Conservation (phyloP, 1,140 invertebrate genomes). For the Thereuonema tuberculata region DNA sequence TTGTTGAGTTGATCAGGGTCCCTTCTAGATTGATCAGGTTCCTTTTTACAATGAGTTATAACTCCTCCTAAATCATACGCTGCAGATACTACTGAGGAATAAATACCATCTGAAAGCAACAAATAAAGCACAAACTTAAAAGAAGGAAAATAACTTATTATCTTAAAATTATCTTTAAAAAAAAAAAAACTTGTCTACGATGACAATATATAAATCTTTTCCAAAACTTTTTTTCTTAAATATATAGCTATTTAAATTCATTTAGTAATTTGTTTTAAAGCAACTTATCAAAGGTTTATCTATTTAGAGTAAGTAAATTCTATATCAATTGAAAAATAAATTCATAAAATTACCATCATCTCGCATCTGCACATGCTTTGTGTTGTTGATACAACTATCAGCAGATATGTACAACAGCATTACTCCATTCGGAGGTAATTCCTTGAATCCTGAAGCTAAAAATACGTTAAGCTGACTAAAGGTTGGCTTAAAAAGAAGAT, state of each 20-base stretch:
- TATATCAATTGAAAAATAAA: too few species aligned
- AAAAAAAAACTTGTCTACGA: neutral
- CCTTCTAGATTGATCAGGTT: constrained; percentile 51
- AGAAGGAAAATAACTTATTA: neutral
- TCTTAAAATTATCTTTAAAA: too few species aligned
- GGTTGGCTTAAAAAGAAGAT: constrained; percentile 88
- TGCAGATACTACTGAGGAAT: constrained; percentile 35
- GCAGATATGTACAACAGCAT: constrained; percentile 86
- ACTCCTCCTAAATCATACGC: constrained; percentile 87
- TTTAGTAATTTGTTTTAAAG: too few species aligned
- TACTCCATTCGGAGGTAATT: constrained; percentile 78
- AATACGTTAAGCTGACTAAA: constrained; percentile 88
- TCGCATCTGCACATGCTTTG: constrained; percentile 49
- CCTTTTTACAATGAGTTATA: constrained; percentile 66
- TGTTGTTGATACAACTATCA: constrained; percentile 75
- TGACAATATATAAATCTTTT: too few species aligned
- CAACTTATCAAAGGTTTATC: too few species aligned
- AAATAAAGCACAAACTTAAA: too few species aligned
- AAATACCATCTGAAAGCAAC: too few species aligned
- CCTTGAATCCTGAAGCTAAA: constrained; percentile 84
- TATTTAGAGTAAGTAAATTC: too few species aligned
- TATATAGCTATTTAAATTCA: too few species aligned
- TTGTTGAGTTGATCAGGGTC: constrained; percentile 50
- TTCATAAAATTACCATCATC: constrained; percentile 87
- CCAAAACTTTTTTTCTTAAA: too few species aligned